Percentiles rank a stretch among this genome's conserved stretches.
phyloP scores from a whole-genome alignment of 2,797 vertebrate species.

The Sternotherus odoratus region DNA sequence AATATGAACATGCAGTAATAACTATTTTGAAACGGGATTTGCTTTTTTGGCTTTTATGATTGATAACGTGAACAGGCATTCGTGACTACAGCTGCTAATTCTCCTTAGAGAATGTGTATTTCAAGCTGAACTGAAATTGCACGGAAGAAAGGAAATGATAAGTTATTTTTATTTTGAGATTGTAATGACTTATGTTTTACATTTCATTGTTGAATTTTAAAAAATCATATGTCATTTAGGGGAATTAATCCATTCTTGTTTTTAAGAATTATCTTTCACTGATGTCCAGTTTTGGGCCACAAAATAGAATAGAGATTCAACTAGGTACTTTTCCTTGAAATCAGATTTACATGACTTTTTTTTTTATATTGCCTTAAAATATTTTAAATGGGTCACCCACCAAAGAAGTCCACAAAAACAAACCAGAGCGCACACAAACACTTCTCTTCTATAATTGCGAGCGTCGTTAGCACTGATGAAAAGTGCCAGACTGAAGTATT shows the following conservation, averaged over 20 bases:
- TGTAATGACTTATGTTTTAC: constrained; percentile 19
- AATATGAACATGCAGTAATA: neutral
- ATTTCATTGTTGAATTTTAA: neutral
- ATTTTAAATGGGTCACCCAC: neutral
- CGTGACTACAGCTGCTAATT: constrained; percentile 32
- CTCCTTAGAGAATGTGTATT: constrained; percentile 13
- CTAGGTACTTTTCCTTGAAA: constrained; percentile 2
- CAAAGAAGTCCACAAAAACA: neutral
- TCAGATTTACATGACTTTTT: neutral
- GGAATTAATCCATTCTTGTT: neutral
- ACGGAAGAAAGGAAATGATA: constrained; percentile 50
- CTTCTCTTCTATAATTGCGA: neutral
- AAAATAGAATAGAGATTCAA: neutral
- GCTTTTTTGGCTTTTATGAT: neutral
- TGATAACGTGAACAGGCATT: constrained; percentile 37
- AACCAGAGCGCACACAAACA: neutral
- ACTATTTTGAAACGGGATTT: neutral
- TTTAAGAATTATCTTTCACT: constrained; percentile 37
- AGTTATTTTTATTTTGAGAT: constrained; percentile 11
- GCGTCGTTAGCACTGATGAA: neutral
- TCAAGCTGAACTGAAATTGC: constrained; percentile 38
- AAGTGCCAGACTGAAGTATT: neutral
- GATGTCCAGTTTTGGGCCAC: neutral
- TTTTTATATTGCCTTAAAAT: neutral
- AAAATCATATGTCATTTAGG: constrained; percentile 6